Percentiles rank a stretch among this genome's conserved stretches.
These are phyloP conservation scores for Synanthedon tipuliformis DNA, from an alignment of 2,888 invertebrate species.

Conservation along the genomic window DNA sequence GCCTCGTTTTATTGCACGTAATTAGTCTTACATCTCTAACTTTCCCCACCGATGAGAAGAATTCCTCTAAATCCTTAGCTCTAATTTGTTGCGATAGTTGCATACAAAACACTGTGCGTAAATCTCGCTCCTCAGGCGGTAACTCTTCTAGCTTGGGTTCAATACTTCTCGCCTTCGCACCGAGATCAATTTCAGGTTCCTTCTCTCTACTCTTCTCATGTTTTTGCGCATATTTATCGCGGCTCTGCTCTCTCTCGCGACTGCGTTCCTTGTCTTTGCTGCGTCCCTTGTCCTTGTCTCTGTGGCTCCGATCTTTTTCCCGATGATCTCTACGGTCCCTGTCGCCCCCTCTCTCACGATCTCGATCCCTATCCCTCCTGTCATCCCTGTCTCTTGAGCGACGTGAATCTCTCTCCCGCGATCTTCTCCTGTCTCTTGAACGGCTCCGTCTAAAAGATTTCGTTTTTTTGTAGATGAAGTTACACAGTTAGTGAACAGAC, in stretches of 20 bases:
- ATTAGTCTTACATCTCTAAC: conserved; percentile 98
- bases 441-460: not conserved
- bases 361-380: conserved; percentile 34
- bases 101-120: conserved; percentile 99
- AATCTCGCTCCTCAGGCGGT: conserved; percentile 97
- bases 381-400: conserved; percentile 70
- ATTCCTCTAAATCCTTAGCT: conserved; percentile 96
- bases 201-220: conserved; percentile 37
- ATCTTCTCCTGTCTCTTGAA: conserved; percentile 25
- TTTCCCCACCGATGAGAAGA: conserved; percentile 98
- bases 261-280: conserved; percentile 45
- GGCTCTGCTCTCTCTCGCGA: conserved; percentile 36
- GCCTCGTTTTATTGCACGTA: conserved; percentile 97
- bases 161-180: conserved; percentile 62
- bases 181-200: conserved; percentile 38
- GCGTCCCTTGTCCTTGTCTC: conserved; percentile 30
- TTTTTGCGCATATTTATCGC: conserved; percentile 26
- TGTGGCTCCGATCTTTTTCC: conserved; percentile 31
- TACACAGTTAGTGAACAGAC: not conserved
- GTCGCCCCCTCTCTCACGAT: conserved; percentile 26
- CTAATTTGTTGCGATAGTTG: conserved; percentile 95
- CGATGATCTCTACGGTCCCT: conserved; percentile 20
- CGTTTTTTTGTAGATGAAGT: not conserved
- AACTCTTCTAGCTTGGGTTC: conserved; percentile 78
- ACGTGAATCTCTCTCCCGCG: conserved; percentile 71